These are phyloP conservation scores for Panulirus ornatus DNA, from an alignment of 1,140 invertebrate species.

Conservation along the genomic window DNA sequence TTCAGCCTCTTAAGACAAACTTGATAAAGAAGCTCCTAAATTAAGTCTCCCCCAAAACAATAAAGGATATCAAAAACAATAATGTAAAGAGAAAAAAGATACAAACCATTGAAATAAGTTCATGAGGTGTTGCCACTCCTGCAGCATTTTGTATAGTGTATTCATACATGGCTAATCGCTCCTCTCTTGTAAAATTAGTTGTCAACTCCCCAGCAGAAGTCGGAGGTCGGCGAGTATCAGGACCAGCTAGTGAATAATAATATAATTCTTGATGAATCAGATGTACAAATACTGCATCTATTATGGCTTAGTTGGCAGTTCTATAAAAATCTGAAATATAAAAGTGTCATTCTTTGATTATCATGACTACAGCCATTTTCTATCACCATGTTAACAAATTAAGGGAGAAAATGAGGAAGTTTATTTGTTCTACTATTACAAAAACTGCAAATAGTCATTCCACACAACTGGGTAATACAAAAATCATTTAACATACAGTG, in stretches of 20 bases:
- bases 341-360: no score
- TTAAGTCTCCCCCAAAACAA: no score
- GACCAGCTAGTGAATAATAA: slow-evolving; percentile 12
- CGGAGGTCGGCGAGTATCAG: slow-evolving; percentile 38
- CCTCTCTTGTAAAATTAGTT: slow-evolving; percentile 33
- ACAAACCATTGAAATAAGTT: slow-evolving; percentile 47
- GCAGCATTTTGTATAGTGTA: slow-evolving; percentile 37
- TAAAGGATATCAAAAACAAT: not conserved
- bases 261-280: not conserved
- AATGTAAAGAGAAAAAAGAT: not conserved
- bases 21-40: not conserved
- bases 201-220: slow-evolving; percentile 38
- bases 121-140: slow-evolving; percentile 22
- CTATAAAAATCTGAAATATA: no score
- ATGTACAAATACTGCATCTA: not conserved
- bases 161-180: slow-evolving; percentile 46
- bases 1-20: no score
- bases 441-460: no score
- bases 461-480: no score
- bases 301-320: no score
- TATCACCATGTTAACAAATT: no score
- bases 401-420: no score
- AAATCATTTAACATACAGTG: no score
- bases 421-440: no score
- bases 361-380: no score